These are phyloP conservation scores for Heliconius hortense DNA, from an alignment of 2,888 invertebrate species.

Conservation along the genomic window DNA sequence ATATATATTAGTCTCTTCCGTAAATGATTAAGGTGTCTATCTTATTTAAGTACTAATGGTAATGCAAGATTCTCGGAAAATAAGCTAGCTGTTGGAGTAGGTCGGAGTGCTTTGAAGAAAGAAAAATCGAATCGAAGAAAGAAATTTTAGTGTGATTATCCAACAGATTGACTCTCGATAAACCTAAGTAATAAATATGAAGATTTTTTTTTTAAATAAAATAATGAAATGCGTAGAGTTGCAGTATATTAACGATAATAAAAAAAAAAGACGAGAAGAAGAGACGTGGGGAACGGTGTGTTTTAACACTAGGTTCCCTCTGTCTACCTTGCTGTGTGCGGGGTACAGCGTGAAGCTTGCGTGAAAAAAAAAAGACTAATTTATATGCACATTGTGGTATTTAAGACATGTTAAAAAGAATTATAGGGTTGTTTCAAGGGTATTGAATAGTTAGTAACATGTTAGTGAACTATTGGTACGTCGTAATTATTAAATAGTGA, in stretches of 20 bases:
- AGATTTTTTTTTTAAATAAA: no score
- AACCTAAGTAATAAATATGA: not conserved
- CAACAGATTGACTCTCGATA: not conserved
- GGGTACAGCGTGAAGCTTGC: no score
- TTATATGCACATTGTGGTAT: not conserved
- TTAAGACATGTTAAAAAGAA: not conserved
- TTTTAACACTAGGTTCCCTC: no score
- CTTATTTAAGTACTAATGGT: not conserved
- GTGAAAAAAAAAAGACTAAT: no score
- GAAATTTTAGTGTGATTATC: not conserved
- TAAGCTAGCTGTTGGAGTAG: constrained; percentile 5
- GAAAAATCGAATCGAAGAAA: no score
- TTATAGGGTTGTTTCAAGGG: not conserved
- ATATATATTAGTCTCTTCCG: not conserved
- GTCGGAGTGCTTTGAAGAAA: not conserved
- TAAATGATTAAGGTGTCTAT: no score
- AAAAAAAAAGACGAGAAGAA: not conserved
- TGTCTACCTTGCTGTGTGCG: no score
- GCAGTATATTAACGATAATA: not conserved
- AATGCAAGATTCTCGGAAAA: not conserved
- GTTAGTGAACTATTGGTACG: not conserved
- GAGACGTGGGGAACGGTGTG: no score
- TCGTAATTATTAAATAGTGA: not conserved
- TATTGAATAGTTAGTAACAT: not conserved
- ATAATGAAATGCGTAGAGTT: not conserved